These are phyloP conservation scores for Hemitrygon akajei DNA, from an alignment of 2,797 vertebrate genomes.

Conservation along the genomic window DNA sequence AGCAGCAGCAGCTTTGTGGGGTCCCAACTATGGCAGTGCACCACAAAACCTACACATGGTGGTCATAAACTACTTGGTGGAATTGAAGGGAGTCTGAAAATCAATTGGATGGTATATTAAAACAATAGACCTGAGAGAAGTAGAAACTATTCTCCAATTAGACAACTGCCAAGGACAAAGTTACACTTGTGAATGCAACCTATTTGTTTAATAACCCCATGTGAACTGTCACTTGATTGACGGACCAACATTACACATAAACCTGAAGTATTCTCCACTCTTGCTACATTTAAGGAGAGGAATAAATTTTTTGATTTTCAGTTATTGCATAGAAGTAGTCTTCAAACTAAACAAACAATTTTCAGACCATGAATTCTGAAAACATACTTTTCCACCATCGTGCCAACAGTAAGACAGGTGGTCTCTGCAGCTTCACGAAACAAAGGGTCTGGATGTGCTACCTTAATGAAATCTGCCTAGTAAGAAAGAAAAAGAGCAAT, in stretches of 20 bases:
- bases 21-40: too few relatives aligned
- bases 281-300: neutral
- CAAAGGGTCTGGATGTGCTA: slow-evolving; percentile 79
- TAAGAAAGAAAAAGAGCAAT: neutral
- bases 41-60: too few relatives aligned
- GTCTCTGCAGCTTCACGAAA: slow-evolving; percentile 88
- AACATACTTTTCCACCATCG: slow-evolving; percentile 86
- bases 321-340: neutral
- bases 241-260: neutral
- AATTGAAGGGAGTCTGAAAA: too few relatives aligned
- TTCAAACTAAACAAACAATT: neutral
- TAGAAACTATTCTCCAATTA: neutral
- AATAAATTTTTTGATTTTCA: neutral
- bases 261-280: neutral
- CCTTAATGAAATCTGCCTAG: slow-evolving; percentile 94
- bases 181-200: neutral
- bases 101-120: too few relatives aligned
- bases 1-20: too few relatives aligned
- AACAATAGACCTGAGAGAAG: neutral
- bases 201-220: neutral
- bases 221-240: accelerated
- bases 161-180: neutral
- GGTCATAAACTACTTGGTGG: too few relatives aligned
- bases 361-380: neutral
- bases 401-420: slow-evolving; percentile 84